Base-by-base conservation (phyloP, 1,140 invertebrate genomes). In the Myzus persicae region DNA sequence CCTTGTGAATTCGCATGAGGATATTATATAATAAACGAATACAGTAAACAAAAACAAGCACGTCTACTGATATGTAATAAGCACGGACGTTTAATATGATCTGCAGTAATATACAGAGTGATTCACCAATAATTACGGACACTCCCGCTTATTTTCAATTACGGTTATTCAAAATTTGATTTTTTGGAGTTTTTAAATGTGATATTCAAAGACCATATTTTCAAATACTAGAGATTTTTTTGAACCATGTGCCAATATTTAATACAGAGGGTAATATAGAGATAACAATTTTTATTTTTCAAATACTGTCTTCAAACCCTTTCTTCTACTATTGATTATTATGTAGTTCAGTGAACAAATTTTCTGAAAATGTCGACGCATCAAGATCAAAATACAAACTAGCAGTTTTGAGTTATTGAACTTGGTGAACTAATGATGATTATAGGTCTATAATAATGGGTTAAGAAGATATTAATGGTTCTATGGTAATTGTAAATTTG, bases 251-350 rank as follows among this genome's bases (percentile, higher is more conserved):
- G 2, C 0, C 46, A 2, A 18, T 18, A 48, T 18, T 48, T 20
- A 20, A 48, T 20, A 18, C 18, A 2, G 14, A 20, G 18, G 18
- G 18, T n/a, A 3, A 4, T 67, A 31, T 67, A 31, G 31, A 11
- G 4, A 4, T 14, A 67, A 4, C n/a, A n/a, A n/a, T 0, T n/a
- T 67, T 14, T 67, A 18, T n/a, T 67, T 31, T 59, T 31, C 24
- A 59, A 31, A 59, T 18, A 9, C 26, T 0, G n/a, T n/a, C n/a
- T n/a, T n/a, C n/a, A 14, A 14, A 0, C 8, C 8, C 26, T 0
- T 7, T 26, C 3, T 4, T 31, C 9, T 22, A 31, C 11, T 59
- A 3, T 31, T 59, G 9, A 59, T 59, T 31, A 59, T 31, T 59
- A n/a, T 11, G 18, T 48, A 48, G 14, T 48, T 48, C 18, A 48